phyloP scores from a whole-genome alignment of 2,113 vertebrate species.

The Fregata magnificens region DNA sequence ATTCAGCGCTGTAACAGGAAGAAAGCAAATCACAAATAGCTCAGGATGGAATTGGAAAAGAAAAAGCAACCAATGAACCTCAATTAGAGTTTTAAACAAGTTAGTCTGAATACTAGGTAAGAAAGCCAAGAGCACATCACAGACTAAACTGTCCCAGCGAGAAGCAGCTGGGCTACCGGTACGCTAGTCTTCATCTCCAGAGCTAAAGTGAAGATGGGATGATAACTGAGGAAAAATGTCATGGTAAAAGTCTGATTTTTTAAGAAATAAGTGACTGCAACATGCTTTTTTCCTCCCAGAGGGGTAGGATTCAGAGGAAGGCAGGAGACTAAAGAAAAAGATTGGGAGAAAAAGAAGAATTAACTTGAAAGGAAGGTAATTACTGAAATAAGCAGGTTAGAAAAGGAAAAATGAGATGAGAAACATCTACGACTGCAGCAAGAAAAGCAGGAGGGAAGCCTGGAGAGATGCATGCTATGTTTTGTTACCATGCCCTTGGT shows the following conservation, averaged over 20 bases:
- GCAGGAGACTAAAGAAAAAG: background rate
- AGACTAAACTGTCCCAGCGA: rapidly evolving
- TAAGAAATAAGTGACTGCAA: background rate
- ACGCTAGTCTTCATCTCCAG: background rate
- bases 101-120: background rate
- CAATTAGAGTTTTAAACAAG: background rate
- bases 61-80: background rate
- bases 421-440: background rate
- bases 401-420: background rate
- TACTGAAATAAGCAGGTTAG: background rate
- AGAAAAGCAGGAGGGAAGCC: background rate
- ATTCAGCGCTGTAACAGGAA: background rate
- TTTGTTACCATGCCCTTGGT: conserved; percentile 5
- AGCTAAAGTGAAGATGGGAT: background rate
- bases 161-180: background rate
- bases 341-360: background rate
- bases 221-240: background rate
- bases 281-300: rapidly evolving
- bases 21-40: background rate
- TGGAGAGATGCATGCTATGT: background rate
- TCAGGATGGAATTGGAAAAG: background rate
- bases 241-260: background rate
- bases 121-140: background rate
- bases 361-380: background rate
- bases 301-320: background rate